Conservation (phyloP, 2,113 vertebrate genomes). For the Chlorodrepanis virens region DNA sequence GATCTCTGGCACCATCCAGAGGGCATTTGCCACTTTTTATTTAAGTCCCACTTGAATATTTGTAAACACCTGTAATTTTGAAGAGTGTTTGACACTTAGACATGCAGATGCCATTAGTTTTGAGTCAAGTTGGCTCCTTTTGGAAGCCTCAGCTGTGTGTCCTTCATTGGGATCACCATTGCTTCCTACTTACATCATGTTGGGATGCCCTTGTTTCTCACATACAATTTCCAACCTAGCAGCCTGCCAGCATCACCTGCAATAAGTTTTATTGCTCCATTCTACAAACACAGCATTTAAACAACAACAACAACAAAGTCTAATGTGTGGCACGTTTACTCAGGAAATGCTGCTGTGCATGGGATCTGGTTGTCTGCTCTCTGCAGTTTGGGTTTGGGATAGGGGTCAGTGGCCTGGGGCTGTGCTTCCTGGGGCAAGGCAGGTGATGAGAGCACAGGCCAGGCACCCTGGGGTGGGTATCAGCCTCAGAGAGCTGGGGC, state of each 20-base stretch:
- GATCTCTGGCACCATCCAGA: conserved; percentile 6
- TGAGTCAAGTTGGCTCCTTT: background rate
- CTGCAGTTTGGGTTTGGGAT: background rate
- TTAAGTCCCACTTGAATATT: background rate
- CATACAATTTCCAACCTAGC: background rate
- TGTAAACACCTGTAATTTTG: background rate
- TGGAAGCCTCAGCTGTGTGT: background rate
- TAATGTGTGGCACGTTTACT: background rate
- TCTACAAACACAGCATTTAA: background rate
- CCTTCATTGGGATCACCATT: background rate
- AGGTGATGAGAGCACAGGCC: rapidly evolving
- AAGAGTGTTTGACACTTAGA: background rate
- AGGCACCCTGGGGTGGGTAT: background rate
- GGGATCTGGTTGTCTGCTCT: too few species aligned
- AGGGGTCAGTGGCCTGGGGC: background rate
- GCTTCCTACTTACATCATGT: rapidly evolving
- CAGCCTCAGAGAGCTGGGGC: background rate
- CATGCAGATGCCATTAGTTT: background rate
- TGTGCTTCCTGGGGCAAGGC: background rate
- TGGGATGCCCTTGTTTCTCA: background rate
- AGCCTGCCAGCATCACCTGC: background rate
- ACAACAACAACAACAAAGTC: background rate
- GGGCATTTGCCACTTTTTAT: background rate
- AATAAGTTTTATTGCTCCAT: background rate
- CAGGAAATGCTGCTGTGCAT: rapidly evolving